Conservation (phyloP, 2,113 vertebrate species). For the Rhinichthys klamathensis region DNA sequence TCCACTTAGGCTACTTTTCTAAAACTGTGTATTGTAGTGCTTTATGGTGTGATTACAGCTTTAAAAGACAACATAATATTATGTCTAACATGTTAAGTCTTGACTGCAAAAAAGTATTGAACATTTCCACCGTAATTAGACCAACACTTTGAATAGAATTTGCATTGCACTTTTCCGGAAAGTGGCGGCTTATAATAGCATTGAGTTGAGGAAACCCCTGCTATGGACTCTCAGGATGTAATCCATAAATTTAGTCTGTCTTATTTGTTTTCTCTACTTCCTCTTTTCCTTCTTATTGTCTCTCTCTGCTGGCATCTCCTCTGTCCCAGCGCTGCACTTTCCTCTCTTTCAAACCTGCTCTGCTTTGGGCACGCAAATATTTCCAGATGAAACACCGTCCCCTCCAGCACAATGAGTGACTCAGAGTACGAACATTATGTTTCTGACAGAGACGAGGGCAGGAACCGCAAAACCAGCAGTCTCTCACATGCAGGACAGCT, state of each 20-base stretch:
- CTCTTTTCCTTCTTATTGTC: constrained; percentile 38
- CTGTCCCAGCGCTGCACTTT: constrained; percentile 34
- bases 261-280: constrained; percentile 49
- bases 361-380: background rate
- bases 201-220: background rate
- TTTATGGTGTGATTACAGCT: background rate
- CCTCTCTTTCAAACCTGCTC: constrained; percentile 29
- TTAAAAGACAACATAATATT: background rate
- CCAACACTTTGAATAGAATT: background rate
- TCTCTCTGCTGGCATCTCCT: constrained; percentile 33
- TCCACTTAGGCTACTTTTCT: background rate
- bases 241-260: constrained; percentile 55
- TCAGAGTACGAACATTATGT: background rate
- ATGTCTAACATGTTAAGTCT: too few species aligned
- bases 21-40: background rate
- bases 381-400: background rate
- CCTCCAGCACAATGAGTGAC: background rate
- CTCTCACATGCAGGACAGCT: background rate
- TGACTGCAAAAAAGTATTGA: background rate
- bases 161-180: background rate
- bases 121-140: background rate
- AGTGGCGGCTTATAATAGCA: background rate
- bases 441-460: background rate
- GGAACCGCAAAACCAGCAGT: background rate
- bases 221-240: constrained; percentile 47